Evolutionary conservation across 2,113 vertebrate species (phyloP), one percentile per base, ranked within the genome.

Genomic region (Hypomesus transpacificus): DNA sequence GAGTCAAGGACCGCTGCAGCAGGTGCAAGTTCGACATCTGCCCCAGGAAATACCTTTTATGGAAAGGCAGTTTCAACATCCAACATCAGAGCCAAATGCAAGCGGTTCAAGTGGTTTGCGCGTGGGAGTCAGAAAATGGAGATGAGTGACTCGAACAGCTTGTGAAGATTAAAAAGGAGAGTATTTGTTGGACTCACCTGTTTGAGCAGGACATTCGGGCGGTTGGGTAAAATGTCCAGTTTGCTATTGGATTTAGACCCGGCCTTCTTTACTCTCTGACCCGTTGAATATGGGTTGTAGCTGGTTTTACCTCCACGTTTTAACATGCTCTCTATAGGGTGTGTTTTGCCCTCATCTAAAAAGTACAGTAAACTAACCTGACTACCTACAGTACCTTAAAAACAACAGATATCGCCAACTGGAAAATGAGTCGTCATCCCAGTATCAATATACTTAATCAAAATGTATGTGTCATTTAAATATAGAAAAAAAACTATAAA

Each of bases 201-300:
- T 88, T 88, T 93, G 11, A 96, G 90, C 91, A 89, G 81, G 54
- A 95, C 78, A 4, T 76, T 74, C 60, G 87, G 87, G 70, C 82
- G 76, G 77, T 76, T 90, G 78, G 89, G 87, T 69, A 91, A 26
- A n/a, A 91, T 86, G 77, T 94, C 94, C 91, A 93, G 75, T 56
- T 74, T 85, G 51, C 75, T 76, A 24, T 81, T 87, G 65, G 62
- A 59, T 7, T 78, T 86, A 9, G 71, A 4, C 31, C 84, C 76
- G 0, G 66, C 69, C 18, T 90, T 92, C 80, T 80, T 92, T 46
- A 83, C 75, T 67, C 84, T 91, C 76, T 79, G 86, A 54, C 83
- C 85, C 0, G 84, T 92, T 0, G 84, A 77, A 73, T 89, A 90
- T 3, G 94, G 95, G 73, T 93, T 95, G 89, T 94, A 95, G 82